Conservation (phyloP, 2,888 invertebrate species). For the Drosophila longiperda region DNA sequence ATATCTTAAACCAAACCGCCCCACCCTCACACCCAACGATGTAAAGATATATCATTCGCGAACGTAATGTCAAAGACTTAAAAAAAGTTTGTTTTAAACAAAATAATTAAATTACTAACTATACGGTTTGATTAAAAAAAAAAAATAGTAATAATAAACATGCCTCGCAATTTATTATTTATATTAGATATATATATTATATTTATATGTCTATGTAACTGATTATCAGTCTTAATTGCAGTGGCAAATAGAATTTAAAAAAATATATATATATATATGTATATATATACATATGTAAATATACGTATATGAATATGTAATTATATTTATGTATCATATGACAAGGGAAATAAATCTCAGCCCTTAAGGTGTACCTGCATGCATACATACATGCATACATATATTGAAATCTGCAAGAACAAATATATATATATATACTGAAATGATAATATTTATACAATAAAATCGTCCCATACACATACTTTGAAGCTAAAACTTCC, state of each 20-base stretch:
- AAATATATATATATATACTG: not conserved
- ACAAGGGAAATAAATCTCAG: not conserved
- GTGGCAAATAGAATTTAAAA: not conserved
- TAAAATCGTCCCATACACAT: not conserved
- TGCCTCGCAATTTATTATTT: constrained; percentile 63
- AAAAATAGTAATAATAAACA: constrained; percentile 29
- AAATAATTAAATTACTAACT: constrained; percentile 17
- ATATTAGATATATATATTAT: constrained; percentile 17
- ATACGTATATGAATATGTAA: constrained; percentile 1
- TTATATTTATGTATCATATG: not conserved
- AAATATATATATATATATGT: constrained; percentile 1
- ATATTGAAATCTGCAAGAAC: not conserved
- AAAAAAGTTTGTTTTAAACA: constrained; percentile 47
- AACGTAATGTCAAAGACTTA: constrained; percentile 56
- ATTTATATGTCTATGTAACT: not conserved
- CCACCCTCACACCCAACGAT: constrained; percentile 1
- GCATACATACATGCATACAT: not conserved
- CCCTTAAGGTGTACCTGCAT: constrained; percentile 38
- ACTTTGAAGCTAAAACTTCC: not conserved
- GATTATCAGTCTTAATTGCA: constrained; percentile 13
- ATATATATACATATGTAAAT: not conserved
- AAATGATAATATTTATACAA: not conserved
- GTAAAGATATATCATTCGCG: constrained; percentile 17
- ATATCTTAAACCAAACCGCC: not conserved
- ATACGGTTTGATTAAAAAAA: constrained; percentile 4